A percentile compares a stretch with the other conserved stretches of the same genome.
Conservation (phyloP, 2,888 invertebrate species). For the Dynastes hyllus region DNA sequence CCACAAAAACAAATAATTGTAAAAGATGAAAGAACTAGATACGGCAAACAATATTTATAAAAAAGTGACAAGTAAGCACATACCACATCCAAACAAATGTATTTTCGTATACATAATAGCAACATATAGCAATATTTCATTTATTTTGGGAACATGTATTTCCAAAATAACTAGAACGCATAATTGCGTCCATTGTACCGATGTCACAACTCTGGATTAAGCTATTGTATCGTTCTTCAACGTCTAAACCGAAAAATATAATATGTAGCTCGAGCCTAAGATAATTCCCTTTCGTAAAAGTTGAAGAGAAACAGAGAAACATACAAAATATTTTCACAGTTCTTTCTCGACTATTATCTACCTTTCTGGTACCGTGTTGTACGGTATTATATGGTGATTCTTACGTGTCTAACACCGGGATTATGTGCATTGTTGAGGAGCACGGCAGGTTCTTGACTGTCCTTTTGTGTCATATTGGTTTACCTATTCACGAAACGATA, state of each 20-base stretch:
- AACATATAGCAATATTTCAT: not conserved
- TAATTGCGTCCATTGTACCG: constrained; percentile 69
- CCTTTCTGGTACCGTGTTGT: constrained; percentile 42
- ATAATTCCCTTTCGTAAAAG: not conserved
- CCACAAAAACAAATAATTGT: too few species aligned
- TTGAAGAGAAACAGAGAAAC: constrained; percentile 7
- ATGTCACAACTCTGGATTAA: constrained; percentile 70
- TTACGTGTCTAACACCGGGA: constrained; percentile 53
- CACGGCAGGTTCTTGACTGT: constrained; percentile 64
- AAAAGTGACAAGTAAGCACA: too few species aligned
- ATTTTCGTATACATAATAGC: not conserved
- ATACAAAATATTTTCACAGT: constrained; percentile 39
- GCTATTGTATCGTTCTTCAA: constrained; percentile 62
- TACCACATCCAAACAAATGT: not conserved
- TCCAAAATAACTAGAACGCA: constrained; percentile 62
- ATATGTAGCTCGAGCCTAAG: not conserved
- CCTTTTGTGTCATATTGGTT: constrained; percentile 65
- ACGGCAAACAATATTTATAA: too few species aligned
- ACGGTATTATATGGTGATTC: constrained; percentile 54
- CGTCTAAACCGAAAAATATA: constrained; percentile 14
- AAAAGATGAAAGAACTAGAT: too few species aligned
- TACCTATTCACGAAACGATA: constrained; percentile 56
- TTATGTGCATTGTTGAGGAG: constrained; percentile 55
- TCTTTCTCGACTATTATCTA: constrained; percentile 33
- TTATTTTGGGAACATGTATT: constrained; percentile 3